phyloP scores from a whole-genome alignment of 2,113 vertebrate species.

The Brachyhypopomus occidentalis region DNA sequence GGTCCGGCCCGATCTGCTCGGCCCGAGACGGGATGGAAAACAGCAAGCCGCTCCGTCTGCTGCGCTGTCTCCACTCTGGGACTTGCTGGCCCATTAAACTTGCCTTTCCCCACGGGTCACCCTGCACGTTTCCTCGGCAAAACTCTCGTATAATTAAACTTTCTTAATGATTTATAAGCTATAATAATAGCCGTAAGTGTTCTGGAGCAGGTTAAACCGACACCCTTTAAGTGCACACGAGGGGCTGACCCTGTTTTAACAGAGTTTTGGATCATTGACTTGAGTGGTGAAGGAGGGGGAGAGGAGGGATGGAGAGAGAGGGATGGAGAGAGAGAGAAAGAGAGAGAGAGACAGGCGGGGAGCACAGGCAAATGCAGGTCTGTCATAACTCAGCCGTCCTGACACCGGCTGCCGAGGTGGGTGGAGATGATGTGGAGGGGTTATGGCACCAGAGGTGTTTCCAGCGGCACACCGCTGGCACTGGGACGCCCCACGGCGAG shows the following conservation, averaged over 20 bases:
- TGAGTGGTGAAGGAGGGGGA: conserved; percentile 61
- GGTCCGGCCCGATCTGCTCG: conserved; percentile 47
- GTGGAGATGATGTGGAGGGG: conserved; percentile 21
- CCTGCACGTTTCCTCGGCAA: conserved; percentile 79
- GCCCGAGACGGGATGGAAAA: conserved; percentile 71
- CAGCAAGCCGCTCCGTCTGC: conserved; percentile 83
- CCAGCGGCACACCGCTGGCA: no score
- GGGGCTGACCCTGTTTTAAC: conserved; percentile 81
- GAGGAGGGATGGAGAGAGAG: conserved; percentile 55
- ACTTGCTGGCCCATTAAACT: conserved; percentile 84
- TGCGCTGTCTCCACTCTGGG: conserved; percentile 75
- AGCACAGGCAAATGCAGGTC: conserved; percentile 60
- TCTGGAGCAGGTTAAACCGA: conserved; percentile 81
- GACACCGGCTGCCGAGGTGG: conserved; percentile 43
- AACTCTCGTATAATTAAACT: conserved; percentile 82
- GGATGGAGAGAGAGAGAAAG: conserved; percentile 56
- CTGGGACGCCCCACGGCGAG: no score
- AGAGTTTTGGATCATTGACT: conserved; percentile 79
- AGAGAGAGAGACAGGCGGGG: conserved; percentile 60
- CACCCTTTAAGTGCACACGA: conserved; percentile 74
- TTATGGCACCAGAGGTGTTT: conserved; percentile 46
- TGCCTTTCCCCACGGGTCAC: conserved; percentile 78
- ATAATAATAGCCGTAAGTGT: conserved; percentile 82
- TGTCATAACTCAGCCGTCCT: conserved; percentile 67
- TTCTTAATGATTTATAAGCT: conserved; percentile 87